These are phyloP conservation scores for Stenotaenia linearis DNA, from an alignment of 2,888 invertebrate genomes.

Conservation along the genomic window DNA sequence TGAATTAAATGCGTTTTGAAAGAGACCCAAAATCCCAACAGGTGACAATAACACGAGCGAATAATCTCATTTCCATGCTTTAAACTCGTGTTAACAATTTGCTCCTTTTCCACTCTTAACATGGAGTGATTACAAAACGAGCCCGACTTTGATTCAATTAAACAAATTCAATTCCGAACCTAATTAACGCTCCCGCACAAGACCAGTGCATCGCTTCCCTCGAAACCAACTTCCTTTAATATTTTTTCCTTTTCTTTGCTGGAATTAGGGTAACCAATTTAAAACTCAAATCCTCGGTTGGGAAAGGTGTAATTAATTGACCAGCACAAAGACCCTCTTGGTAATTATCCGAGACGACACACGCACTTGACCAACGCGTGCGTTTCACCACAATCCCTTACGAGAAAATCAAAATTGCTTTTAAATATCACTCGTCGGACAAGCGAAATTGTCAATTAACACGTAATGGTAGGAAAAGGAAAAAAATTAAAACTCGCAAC, in stretches of 20 bases:
- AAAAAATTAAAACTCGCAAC: conserved; percentile 13
- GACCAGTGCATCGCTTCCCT: not conserved
- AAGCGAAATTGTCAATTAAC: conserved; percentile 7
- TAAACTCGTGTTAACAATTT: not conserved
- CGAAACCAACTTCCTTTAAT: not conserved
- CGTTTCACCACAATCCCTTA: not conserved
- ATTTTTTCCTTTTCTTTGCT: not conserved
- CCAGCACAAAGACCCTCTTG: conserved; percentile 19
- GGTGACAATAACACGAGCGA: not conserved
- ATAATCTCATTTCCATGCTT: not conserved
- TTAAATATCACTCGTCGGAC: conserved; percentile 12
- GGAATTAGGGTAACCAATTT: not conserved
- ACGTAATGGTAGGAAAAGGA: not conserved
- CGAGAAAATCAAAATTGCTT: conserved; percentile 15
- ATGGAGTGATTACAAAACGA: conserved; percentile 5
- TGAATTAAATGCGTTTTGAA: not conserved
- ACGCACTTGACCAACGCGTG: conserved; percentile 16
- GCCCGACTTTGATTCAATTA: conserved; percentile 26
- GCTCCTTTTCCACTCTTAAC: not conserved
- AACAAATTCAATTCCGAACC: conserved; percentile 6
- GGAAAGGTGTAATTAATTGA: conserved; percentile 16
- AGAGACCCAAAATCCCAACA: not conserved
- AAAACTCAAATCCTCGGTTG: not conserved
- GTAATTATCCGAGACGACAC: conserved; percentile 24
- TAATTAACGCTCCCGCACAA: conserved; percentile 5